Evolutionary conservation across 1,140 invertebrate species (phyloP).

Genomic region (Ips typographus): DNA sequence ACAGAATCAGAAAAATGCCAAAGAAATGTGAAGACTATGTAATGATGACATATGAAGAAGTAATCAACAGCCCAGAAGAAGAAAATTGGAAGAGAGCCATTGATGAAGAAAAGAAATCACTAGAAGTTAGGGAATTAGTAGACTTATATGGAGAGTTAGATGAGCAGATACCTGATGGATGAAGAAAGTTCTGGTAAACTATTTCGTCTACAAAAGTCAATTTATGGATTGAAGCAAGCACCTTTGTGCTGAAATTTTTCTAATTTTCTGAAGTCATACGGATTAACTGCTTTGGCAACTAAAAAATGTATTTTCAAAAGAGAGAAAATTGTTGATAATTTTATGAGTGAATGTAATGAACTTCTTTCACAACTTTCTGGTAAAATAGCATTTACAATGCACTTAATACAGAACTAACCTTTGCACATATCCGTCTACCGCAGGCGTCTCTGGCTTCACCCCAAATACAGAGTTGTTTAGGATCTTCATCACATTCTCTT

Average conservation of each 20-base stretch:
- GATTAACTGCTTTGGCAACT: too few relatives aligned
- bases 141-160: conserved; percentile 3
- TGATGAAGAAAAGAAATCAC: conserved; percentile 31
- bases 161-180: conserved; percentile 27
- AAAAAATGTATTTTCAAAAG: not conserved
- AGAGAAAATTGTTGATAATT: too few relatives aligned
- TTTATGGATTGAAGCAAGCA: conserved; percentile 17
- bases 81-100: conserved; percentile 36
- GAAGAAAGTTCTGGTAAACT: conserved; percentile 3
- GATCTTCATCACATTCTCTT: conserved; percentile 45
- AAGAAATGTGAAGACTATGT: too few relatives aligned
- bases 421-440: conserved; percentile 46
- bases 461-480: conserved; percentile 42
- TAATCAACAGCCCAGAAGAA: too few relatives aligned
- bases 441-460: conserved; percentile 47
- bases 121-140: conserved; percentile 31
- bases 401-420: conserved; percentile 37
- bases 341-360: too few relatives aligned
- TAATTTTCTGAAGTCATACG: not conserved
- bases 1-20: not conserved
- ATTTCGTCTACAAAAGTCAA: conserved; percentile 1
- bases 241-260: not conserved
- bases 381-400: not conserved
- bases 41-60: too few relatives aligned
- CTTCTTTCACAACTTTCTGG: not conserved